Conservation (phyloP, 1,140 invertebrate genomes). For the Andricus grossulariae region DNA sequence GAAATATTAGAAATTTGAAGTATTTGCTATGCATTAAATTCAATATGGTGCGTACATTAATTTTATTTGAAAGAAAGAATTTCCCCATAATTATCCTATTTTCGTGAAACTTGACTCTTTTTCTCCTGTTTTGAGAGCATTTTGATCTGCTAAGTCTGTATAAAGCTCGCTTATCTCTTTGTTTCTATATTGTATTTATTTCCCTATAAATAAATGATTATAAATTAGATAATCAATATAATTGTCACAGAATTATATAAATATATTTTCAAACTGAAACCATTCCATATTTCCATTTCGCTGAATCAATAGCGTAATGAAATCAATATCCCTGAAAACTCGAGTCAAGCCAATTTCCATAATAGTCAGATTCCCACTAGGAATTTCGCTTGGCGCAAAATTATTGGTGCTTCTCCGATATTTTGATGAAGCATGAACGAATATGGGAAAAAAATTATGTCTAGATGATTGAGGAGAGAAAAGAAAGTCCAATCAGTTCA, state of each 20-base stretch:
- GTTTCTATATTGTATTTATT: too few relatives aligned
- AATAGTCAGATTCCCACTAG: conserved; percentile 18
- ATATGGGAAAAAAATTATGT: not conserved
- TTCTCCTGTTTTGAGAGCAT: too few relatives aligned
- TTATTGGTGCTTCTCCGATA: not conserved
- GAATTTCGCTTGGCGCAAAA: not conserved
- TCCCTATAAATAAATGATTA: too few relatives aligned
- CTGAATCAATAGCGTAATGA: conserved; percentile 2
- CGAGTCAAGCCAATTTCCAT: conserved; percentile 9
- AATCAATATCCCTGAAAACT: conserved; percentile 8
- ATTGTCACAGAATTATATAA: not conserved
- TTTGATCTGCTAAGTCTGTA: too few relatives aligned
- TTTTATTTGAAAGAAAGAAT: too few relatives aligned
- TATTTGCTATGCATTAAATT: too few relatives aligned
- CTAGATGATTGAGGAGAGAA: conserved; percentile 37
- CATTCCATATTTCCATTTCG: not conserved
- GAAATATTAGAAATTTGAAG: too few relatives aligned
- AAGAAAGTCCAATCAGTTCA: conserved; percentile 46
- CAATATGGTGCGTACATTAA: too few relatives aligned
- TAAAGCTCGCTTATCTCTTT: too few relatives aligned
- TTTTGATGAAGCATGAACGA: not conserved
- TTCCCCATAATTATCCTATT: too few relatives aligned
- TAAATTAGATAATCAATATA: not conserved
- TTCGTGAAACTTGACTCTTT: too few relatives aligned
- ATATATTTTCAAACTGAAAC: not conserved